Conservation (phyloP, 2,888 invertebrate genomes). For the Platycheirus albimanus region DNA sequence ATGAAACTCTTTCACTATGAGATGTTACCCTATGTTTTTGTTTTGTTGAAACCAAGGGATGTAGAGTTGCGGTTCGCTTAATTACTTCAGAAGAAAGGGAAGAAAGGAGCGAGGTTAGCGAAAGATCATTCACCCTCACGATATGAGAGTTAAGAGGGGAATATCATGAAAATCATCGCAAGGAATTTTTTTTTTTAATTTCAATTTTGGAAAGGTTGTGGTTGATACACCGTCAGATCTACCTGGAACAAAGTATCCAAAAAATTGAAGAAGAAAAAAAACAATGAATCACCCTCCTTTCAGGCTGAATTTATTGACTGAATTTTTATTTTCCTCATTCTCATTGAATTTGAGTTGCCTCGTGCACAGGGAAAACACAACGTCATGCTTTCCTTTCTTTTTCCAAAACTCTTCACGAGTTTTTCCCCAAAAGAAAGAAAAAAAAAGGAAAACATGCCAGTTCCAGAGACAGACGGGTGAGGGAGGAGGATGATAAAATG, state of each 20-base stretch:
- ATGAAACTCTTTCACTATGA: too few species aligned
- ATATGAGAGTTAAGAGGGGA: slow-evolving; percentile 10
- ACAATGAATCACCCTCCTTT: slow-evolving; percentile 30
- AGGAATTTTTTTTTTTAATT: too few species aligned
- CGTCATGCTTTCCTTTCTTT: slow-evolving; percentile 12
- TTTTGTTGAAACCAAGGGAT: slow-evolving; percentile 13
- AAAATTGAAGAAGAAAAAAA: slow-evolving; percentile 13
- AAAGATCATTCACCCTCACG: slow-evolving; percentile 49
- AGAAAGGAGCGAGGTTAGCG: slow-evolving; percentile 29
- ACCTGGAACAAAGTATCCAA: slow-evolving; percentile 4
- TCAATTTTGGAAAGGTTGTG: neutral
- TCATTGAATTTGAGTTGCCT: slow-evolving; percentile 21
- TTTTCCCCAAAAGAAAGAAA: slow-evolving; percentile 44
- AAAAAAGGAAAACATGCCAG: slow-evolving; percentile 34
- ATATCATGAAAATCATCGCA: slow-evolving; percentile 19
- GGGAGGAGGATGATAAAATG: too few species aligned
- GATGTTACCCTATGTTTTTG: slow-evolving; percentile 12
- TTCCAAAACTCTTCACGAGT: slow-evolving; percentile 41
- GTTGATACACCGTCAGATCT: neutral
- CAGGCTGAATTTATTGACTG: slow-evolving; percentile 44
- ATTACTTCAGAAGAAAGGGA: slow-evolving; percentile 54
- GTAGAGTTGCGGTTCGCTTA: slow-evolving; percentile 54
- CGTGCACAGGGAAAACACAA: slow-evolving; percentile 16
- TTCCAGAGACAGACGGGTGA: neutral
- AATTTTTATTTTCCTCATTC: slow-evolving; percentile 37